These are phyloP conservation scores for Psittacula cyanocephala DNA, from an alignment of 2,113 vertebrate genomes.

Conservation along the genomic window DNA sequence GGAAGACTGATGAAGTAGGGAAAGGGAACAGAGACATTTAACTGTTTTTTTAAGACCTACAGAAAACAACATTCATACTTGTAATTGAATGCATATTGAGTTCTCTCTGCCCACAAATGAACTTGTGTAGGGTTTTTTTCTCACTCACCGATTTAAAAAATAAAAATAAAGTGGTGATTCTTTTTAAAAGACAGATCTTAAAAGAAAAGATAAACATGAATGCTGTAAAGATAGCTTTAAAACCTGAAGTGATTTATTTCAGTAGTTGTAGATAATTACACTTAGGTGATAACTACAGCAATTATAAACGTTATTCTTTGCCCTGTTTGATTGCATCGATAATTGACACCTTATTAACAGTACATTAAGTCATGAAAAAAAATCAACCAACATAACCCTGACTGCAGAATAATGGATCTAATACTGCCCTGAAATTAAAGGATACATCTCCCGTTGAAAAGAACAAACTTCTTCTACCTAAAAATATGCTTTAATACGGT, in stretches of 20 bases:
- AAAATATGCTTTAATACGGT: neutral
- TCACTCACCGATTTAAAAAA: neutral
- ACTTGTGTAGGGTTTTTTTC: neutral
- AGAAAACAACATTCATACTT: neutral
- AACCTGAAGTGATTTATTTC: constrained; percentile 2
- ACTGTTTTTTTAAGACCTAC: neutral
- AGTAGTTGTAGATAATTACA: constrained; percentile 11
- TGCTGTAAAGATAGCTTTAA: neutral
- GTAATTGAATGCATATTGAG: neutral
- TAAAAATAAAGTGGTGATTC: rapidly evolving
- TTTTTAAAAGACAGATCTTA: neutral
- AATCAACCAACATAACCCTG: neutral
- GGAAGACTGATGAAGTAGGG: neutral
- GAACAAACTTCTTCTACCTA: neutral
- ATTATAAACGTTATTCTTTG: constrained; percentile 12
- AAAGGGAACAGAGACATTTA: neutral
- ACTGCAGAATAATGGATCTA: neutral
- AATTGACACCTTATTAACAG: constrained; percentile 50
- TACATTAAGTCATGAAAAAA: constrained; percentile 9
- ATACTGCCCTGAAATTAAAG: neutral
- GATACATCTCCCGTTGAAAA: neutral
- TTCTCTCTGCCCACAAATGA: neutral
- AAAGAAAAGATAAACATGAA: neutral
- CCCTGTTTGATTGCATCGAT: neutral
- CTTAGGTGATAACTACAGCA: constrained; percentile 16